Evolutionary conservation across 2,797 vertebrate species (phyloP), one percentile per base, ranked within the genome.

Genomic region (Acropternis orthonyx): DNA sequence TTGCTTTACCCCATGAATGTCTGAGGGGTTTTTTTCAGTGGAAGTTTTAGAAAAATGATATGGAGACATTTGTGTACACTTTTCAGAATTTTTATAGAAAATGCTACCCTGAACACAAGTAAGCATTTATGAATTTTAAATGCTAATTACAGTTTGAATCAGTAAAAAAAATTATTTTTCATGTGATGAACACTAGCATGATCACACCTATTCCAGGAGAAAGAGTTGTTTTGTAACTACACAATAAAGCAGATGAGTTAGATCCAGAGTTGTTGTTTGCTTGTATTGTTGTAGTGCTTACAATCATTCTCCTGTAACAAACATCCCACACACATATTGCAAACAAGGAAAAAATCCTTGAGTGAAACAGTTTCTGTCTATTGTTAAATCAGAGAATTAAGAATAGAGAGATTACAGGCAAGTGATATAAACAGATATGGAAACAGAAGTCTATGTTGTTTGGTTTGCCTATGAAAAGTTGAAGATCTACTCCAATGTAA

Each of bases 161-260:
- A 19, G 14, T 46, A 58, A 7, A 89, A 90, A 87, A 82, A 67
- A 22, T n/a, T 67, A 44, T 67, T 22, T 14, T 73, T 71, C 32
- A n/a, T 58, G 16, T 12, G 15, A 74, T 48, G 61, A 87, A 80
- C 26, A 44, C 14, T 55, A 71, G 14, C 24, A 36, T 21, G 34
- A 68, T 68, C 66, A 85, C 91, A 89, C 9, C 26, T 75, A 12
- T 61, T 92, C 21, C 51, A 84, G 76, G 2, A 76, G 63, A 93
- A 89, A 28, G 4, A 68, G 8, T 54, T 82, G 44, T 52, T 92
- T 95, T 77, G 51, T 63, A 92, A 95, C 80, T n/a, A 87, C 1
- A 59, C 2, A 4, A 71, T 58, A 63, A 76, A 90, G 67, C 16
- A 71, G 48, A 77, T 61, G 7, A 82, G 23, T 28, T 67, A 80